Percentiles rank a stretch among this genome's conserved stretches.
phyloP scores from a whole-genome alignment of 2,888 invertebrate species.

The Yponomeuta sedellus region DNA sequence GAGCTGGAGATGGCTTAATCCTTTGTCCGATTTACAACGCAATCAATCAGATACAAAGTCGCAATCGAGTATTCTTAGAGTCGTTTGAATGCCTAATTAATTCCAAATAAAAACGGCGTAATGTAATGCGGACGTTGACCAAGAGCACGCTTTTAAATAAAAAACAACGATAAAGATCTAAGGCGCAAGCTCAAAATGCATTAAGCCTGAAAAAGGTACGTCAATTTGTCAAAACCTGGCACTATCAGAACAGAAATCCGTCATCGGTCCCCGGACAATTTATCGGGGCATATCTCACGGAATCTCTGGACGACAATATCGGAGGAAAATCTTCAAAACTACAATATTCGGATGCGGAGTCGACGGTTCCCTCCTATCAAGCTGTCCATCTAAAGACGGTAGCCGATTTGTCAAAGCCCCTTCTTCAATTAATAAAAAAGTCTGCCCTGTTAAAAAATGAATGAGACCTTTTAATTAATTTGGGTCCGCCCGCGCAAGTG shows the following conservation, averaged over 20 bases:
- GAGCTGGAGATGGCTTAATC: background rate
- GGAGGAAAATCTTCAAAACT: slow-evolving; percentile 25
- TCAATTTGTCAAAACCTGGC: slow-evolving; percentile 70
- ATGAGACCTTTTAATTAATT: slow-evolving; percentile 67
- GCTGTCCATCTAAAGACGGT: slow-evolving; percentile 63
- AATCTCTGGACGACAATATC: slow-evolving; percentile 36
- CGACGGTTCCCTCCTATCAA: slow-evolving; percentile 45
- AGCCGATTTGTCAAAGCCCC: slow-evolving; percentile 73
- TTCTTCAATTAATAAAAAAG: slow-evolving; percentile 70
- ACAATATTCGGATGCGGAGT: slow-evolving; percentile 38
- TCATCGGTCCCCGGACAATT: slow-evolving; percentile 60
- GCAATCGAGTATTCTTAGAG: background rate
- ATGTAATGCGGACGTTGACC: slow-evolving; percentile 9
- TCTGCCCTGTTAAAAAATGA: slow-evolving; percentile 48
- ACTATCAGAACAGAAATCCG: slow-evolving; percentile 64
- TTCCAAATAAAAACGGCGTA: background rate
- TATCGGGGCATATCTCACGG: slow-evolving; percentile 59
- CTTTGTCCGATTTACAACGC: background rate
- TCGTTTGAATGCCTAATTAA: background rate
- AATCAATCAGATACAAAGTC: background rate
- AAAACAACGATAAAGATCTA: slow-evolving; percentile 28
- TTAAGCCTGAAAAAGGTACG: slow-evolving; percentile 59
- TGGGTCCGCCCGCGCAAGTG: slow-evolving; percentile 40
- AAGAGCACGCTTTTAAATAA: background rate
- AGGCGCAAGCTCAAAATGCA: slow-evolving; percentile 47